Evolutionary conservation across 2,113 vertebrate species (phyloP).

Genomic region (Scytalopus superciliaris): DNA sequence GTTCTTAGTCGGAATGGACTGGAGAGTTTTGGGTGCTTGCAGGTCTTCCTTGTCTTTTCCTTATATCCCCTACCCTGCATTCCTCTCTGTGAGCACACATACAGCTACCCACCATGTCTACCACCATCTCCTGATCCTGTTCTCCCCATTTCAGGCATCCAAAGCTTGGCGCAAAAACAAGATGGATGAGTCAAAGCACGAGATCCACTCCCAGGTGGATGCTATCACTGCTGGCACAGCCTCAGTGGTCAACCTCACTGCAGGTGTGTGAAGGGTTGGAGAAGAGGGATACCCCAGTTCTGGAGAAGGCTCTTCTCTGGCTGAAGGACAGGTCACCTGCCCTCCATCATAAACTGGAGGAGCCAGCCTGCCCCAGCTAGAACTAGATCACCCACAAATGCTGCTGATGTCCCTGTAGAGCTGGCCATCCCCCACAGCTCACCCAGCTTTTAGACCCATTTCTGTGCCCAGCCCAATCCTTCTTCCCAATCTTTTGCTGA

Average conservation of each 20-base stretch:
- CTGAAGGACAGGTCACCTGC: neutral
- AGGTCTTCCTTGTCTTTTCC: neutral
- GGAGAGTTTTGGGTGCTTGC: neutral
- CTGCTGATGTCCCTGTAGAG: neutral
- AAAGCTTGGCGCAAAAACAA: constrained; percentile 98
- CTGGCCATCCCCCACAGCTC: neutral
- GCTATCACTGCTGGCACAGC: constrained; percentile 97
- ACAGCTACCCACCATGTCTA: neutral
- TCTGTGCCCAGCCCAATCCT: neutral
- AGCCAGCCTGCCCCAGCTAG: neutral
- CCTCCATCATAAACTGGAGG: neutral
- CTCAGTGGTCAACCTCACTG: constrained; percentile 95
- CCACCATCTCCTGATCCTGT: neutral
- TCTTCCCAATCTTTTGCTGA: neutral
- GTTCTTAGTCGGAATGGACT: neutral
- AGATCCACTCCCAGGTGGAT: constrained; percentile 98
- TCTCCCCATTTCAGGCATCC: constrained; percentile 80
- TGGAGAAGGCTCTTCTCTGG: neutral
- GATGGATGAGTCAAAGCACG: constrained; percentile 98
- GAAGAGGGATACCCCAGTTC: neutral
- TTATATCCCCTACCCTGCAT: neutral
- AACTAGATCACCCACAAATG: neutral
- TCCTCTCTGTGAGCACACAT: neutral
- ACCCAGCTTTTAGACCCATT: neutral
- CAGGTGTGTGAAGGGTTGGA: constrained; percentile 68